Evolutionary conservation across 2,113 vertebrate species (phyloP), one percentile per base, ranked within the genome.

Genomic region (Tenebrosternarchus preto): DNA sequence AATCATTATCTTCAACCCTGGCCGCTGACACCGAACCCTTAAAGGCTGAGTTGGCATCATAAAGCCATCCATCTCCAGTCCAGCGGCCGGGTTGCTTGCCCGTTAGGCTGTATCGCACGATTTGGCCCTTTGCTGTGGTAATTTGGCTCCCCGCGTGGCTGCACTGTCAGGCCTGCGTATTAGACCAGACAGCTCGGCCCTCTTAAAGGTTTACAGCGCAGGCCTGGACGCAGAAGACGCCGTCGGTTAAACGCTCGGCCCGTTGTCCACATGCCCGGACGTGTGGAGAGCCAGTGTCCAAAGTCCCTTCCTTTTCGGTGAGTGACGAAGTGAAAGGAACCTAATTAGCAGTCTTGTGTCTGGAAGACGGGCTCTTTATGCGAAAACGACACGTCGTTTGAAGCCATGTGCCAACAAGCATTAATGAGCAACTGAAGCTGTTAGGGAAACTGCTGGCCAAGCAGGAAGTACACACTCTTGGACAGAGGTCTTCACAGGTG

Each of bases 1-100:
- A 25, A 77, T 59, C 33, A 20, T 79, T 43, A 69, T 63, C 33
- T 20, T 31, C 55, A 56, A 25, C 43, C 63, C 64, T 76, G 75
- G 69, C 73, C 61, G 57, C 73, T 56, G 25, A n/a, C 15, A 56
- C 50, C 27, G 36, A 31, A 59, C 17, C 17, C 64, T 20, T 67
- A 36, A 36, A 67, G 31, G 5, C 31, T 36, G 64, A 67, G 17
- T 66, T 33, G 31, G 27, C 63, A 66, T 63, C 25, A 19, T 19
- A 29, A 4, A 66, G 22, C 15, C 63, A 66, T 68, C 64, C 31
- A 68, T 39, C 64, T 39, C 0, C 29, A 67, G 19, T n/a, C 33
- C 8, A 20, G n/a, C 33, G 36, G 31, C 43, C 5, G 6, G 20
- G 31, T 67, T 17, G n/a, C 31, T n/a, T 4, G 1, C 19, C 33